Percentiles rank a stretch among this genome's conserved stretches.
phyloP scores from a whole-genome alignment of 2,797 vertebrate species.

The Vultur gryphus region DNA sequence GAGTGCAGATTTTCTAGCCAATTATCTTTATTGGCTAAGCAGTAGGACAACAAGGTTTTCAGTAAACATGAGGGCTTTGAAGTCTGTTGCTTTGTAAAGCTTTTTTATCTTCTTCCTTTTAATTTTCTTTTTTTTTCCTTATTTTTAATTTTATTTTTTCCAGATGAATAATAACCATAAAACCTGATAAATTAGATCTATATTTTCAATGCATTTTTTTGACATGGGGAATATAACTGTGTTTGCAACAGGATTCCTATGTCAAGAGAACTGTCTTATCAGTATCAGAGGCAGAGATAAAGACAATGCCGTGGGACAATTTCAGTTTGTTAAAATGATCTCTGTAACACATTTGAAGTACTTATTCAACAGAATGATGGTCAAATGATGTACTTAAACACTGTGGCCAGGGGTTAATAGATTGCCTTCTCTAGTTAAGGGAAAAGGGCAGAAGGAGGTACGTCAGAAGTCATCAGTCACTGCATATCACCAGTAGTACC shows the following conservation, averaged over 20 bases:
- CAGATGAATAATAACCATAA: neutral
- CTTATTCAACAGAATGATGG: neutral
- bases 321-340: neutral
- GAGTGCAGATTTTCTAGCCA: neutral
- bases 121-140: accelerated
- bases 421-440: neutral
- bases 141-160: neutral
- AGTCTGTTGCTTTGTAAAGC: neutral
- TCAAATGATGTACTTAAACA: neutral
- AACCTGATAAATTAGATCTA: neutral
- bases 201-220: neutral
- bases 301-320: neutral
- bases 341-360: neutral
- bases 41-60: neutral
- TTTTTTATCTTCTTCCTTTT: neutral
- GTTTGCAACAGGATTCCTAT: neutral
- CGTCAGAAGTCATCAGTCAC: neutral
- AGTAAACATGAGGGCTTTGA: neutral
- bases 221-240: neutral
- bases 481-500: neutral
- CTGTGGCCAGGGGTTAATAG: neutral
- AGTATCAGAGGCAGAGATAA: neutral
- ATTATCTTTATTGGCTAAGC: neutral
- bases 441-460: neutral
- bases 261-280: neutral